Conservation (phyloP, 2,113 vertebrate genomes). For the Brienomyrus brachyistius region DNA sequence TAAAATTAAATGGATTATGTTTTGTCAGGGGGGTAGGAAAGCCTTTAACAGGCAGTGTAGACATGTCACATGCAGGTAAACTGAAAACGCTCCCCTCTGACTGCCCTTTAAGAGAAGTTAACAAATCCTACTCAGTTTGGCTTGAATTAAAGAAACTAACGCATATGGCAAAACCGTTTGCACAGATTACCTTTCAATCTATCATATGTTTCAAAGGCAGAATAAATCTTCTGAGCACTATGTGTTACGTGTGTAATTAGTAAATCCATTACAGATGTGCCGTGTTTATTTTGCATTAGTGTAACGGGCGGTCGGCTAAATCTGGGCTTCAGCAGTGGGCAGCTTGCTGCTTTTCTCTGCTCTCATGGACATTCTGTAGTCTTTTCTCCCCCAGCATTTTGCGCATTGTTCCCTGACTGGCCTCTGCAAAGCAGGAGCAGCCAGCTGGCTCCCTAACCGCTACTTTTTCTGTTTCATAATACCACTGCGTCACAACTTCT, state of each 20-base stretch:
- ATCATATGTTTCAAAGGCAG: background rate
- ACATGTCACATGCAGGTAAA: background rate
- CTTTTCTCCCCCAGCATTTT: background rate
- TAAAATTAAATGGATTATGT: background rate
- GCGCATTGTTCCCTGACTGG: background rate
- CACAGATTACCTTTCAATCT: background rate
- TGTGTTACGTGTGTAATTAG: conserved; percentile 5
- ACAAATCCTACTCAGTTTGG: background rate
- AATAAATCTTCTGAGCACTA: background rate
- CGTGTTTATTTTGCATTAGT: background rate
- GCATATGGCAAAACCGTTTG: background rate
- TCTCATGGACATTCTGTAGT: background rate
- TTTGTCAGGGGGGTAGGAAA: background rate
- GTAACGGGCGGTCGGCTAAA: background rate
- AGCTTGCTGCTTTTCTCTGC: background rate
- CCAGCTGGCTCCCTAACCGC: background rate
- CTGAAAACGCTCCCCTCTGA: background rate
- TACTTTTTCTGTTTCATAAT: background rate
- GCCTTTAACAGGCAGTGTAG: background rate
- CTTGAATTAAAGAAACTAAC: background rate
- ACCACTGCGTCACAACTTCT: background rate
- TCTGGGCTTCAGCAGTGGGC: background rate
- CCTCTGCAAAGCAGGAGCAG: background rate
- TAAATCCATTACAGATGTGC: background rate
- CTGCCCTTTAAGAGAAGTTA: background rate